A percentile compares a stretch with the other conserved stretches of the same genome.
These are phyloP conservation scores for Cherax quadricarinatus DNA, from an alignment of 1,140 invertebrate species.

Conservation along the genomic window DNA sequence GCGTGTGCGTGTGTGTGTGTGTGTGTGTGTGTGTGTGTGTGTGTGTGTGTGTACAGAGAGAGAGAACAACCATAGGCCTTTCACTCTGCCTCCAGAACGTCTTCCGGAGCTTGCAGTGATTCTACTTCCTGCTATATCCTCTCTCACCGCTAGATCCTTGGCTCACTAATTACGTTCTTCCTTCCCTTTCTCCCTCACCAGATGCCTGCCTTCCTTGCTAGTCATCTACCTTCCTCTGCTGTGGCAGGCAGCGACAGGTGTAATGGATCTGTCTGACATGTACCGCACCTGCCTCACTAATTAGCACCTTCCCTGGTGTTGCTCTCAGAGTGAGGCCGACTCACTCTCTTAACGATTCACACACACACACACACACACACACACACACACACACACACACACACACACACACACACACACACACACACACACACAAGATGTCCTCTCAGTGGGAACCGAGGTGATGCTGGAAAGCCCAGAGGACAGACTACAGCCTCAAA, in stretches of 20 bases:
- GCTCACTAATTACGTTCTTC: constrained; percentile 4
- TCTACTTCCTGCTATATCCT: not conserved
- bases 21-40: not conserved
- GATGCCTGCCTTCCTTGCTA: not conserved
- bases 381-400: no score
- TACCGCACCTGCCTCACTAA: not conserved
- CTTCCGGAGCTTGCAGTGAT: not conserved
- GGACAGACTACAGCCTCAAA: no score
- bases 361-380: not conserved
- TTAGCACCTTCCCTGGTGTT: not conserved
- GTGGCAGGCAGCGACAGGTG: not conserved
- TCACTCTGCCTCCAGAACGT: not conserved
- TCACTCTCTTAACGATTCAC: no score
- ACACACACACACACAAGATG: not conserved
- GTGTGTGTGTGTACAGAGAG: no score
- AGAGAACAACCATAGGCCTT: no score
- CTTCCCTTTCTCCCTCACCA: not conserved
- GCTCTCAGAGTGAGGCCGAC: not conserved
- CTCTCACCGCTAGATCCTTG: not conserved
- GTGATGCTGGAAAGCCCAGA: no score
- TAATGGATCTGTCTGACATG: not conserved
- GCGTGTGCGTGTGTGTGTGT: not conserved
- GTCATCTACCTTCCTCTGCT: not conserved
- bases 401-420: not conserved
- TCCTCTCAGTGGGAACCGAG: not conserved